These are phyloP conservation scores for Rhynchonycteris naso DNA, from an alignment of 2,797 vertebrate species.

Conservation along the genomic window DNA sequence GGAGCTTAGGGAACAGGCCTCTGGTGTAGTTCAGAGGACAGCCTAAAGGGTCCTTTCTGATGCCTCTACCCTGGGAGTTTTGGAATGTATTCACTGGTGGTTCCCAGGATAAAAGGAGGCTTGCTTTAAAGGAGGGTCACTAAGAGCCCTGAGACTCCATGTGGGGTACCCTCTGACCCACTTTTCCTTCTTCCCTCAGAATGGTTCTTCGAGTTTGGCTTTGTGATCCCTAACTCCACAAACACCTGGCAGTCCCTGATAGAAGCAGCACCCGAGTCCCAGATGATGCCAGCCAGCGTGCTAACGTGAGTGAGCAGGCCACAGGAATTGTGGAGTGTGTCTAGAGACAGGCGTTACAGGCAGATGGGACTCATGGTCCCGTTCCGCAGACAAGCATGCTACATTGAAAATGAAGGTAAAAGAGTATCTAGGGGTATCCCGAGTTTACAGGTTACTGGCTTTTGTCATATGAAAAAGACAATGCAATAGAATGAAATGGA, in stretches of 20 bases:
- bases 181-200: slow-evolving; percentile 88
- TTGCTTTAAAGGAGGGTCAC: background rate
- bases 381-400: background rate
- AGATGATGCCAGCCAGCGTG: slow-evolving; percentile 99
- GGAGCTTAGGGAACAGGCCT: background rate
- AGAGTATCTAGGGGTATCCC: background rate
- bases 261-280: slow-evolving; percentile 98
- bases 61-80: slow-evolving; percentile 42
- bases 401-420: background rate
- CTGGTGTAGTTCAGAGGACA: background rate
- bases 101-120: background rate
- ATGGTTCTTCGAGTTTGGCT: slow-evolving; percentile 99
- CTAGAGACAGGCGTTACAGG: background rate
- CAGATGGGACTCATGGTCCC: background rate
- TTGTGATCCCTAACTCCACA: slow-evolving; percentile 99
- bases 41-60: background rate
- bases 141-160: background rate
- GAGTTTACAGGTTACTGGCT: background rate
- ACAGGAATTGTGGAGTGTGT: background rate
- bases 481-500: background rate
- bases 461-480: background rate
- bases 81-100: slow-evolving; percentile 12
- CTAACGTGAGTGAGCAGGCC: slow-evolving; percentile 93
- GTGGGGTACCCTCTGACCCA: background rate
- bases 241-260: slow-evolving; percentile 99